Evolutionary conservation across 1,140 invertebrate genomes (phyloP).

Genomic region (Chrysopa pallens): DNA sequence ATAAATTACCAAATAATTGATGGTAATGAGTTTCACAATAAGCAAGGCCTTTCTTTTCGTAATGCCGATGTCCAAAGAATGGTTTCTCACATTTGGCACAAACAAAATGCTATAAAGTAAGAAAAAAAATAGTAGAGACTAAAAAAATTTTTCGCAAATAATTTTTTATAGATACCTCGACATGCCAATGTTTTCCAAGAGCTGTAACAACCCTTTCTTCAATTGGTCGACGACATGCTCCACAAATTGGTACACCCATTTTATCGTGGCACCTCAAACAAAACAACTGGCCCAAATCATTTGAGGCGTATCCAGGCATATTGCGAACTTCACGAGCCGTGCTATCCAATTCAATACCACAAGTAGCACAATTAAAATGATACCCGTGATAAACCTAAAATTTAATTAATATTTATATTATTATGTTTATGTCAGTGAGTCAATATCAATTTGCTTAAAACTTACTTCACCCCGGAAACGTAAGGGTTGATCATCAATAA

Average conservation of each 20-base stretch:
- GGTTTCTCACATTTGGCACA: constrained; percentile 99
- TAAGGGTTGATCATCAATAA: constrained; percentile 93
- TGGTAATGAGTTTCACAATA: constrained; percentile 99
- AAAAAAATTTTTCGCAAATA: background rate
- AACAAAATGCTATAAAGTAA: constrained; percentile 74
- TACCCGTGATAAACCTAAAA: constrained; percentile 79
- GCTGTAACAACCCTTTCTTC: constrained; percentile 94
- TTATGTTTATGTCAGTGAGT: background rate
- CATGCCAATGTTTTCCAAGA: constrained; percentile 98
- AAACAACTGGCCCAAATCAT: constrained; percentile 90
- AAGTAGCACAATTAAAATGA: constrained; percentile 94
- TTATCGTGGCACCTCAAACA: constrained; percentile 97
- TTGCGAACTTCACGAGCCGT: constrained; percentile 90
- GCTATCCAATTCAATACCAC: constrained; percentile 69
- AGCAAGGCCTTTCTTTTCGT: constrained; percentile 95
- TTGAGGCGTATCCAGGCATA: constrained; percentile 72
- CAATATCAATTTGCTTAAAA: background rate
- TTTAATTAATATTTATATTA: background rate
- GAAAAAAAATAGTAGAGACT: background rate
- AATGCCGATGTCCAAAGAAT: constrained; percentile 96
- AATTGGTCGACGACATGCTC: constrained; percentile 88
- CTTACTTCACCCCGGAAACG: constrained; percentile 78
- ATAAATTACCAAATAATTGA: constrained; percentile 95
- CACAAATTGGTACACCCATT: constrained; percentile 96
- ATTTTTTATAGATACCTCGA: constrained; percentile 44